These are phyloP conservation scores for Theretra japonica DNA, from an alignment of 2,888 invertebrate genomes.

Conservation along the genomic window DNA sequence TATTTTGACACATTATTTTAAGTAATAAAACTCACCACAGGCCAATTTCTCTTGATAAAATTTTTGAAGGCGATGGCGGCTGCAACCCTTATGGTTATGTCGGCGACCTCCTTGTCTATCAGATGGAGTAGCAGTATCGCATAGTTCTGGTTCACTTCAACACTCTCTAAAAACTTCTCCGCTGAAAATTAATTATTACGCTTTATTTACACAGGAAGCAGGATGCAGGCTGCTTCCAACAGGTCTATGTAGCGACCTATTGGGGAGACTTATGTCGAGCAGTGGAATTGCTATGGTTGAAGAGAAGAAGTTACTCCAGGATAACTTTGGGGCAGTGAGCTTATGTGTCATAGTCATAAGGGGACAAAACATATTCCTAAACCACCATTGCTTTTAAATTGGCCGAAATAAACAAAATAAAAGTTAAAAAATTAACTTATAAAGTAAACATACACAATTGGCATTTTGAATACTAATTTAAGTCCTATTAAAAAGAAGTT, in stretches of 20 bases:
- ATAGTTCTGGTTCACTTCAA: constrained; percentile 96
- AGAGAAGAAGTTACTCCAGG: no score
- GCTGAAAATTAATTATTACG: constrained; percentile 82
- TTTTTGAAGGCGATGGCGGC: constrained; percentile 98
- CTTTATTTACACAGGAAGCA: neutral
- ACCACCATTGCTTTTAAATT: no score
- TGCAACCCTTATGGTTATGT: constrained; percentile 93
- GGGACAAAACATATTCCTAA: no score
- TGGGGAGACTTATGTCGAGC: no score
- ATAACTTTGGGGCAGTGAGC: no score
- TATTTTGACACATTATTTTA: neutral
- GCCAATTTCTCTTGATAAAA: constrained; percentile 98
- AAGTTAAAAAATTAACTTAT: no score
- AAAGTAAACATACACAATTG: no score
- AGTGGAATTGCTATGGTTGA: no score
- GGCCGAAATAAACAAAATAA: no score
- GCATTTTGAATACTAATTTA: neutral
- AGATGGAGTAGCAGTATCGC: constrained; percentile 93
- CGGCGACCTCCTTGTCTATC: constrained; percentile 92
- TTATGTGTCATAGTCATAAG: no score
- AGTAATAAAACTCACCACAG: constrained; percentile 85
- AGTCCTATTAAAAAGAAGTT: neutral
- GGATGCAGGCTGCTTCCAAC: no score
- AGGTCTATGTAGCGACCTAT: no score
- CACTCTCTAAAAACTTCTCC: constrained; percentile 95